A percentile compares a stretch with the other conserved stretches of the same genome.
Evolutionary conservation across 2,113 vertebrate genomes (phyloP).

Genomic region (Chaenocephalus aceratus): DNA sequence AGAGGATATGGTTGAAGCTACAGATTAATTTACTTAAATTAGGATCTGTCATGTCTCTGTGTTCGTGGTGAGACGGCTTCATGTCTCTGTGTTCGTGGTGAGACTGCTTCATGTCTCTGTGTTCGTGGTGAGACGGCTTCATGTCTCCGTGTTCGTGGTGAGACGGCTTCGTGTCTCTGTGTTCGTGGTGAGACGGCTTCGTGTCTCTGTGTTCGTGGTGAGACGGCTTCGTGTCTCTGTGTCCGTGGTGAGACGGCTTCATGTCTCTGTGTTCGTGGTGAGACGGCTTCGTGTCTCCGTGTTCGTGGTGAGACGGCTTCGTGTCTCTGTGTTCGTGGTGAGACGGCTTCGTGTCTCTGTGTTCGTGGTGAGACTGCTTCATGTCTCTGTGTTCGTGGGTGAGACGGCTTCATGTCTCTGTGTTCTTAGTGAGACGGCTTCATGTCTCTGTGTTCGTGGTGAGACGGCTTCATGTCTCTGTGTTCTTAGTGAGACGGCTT

Average conservation of each 20-base stretch:
- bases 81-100: background rate
- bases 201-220: background rate
- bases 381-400: too few species aligned
- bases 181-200: slow-evolving; percentile 47
- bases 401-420: too few species aligned
- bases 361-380: too few species aligned
- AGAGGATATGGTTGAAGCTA: too few species aligned
- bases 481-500: too few species aligned
- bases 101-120: background rate
- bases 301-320: slow-evolving; percentile 14
- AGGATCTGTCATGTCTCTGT: slow-evolving; percentile 2
- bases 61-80: slow-evolving; percentile 46
- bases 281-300: background rate
- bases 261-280: slow-evolving; percentile 29
- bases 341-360: too few species aligned
- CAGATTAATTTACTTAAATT: too few species aligned
- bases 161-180: background rate
- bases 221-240: background rate
- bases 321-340: too few species aligned
- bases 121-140: slow-evolving; percentile 47
- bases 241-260: background rate
- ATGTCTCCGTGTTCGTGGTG: background rate
- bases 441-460: too few species aligned
- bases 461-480: too few species aligned
- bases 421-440: too few species aligned